Base-by-base conservation (phyloP, 1,140 invertebrate genomes). In the Polypedilum vanderplanki region DNA sequence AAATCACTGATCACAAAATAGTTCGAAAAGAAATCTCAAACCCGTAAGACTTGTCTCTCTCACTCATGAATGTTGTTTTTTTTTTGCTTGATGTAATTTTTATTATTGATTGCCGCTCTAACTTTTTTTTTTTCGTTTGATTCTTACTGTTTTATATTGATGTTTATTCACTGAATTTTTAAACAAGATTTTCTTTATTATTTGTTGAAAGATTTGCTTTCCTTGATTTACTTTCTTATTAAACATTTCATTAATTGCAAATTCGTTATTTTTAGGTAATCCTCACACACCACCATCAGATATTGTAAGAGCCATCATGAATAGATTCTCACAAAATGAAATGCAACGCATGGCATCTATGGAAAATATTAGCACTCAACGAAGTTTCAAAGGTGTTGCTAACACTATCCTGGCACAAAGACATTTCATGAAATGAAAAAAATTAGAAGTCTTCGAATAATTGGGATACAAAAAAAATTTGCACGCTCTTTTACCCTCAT, bases 271-370 rank as follows among this genome's bases (percentile, higher is more conserved):
- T 70, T 22, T 22, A 70, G 65, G 65, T 70, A 70, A 70, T 70
- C 65, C 65, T 18, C 65, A 70, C 18, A 9, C 9, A 20, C 17
- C 17, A 5, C 65, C 65, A 3, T 70, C 65, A 20, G 65, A 70
- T 70, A 70, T 70, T 18, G 65, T 70, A 5, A n/a, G 65, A 18
- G 65, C 65, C 4, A 70, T 70, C 17, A 70, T 70, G 17, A 22
- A 70, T 18, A n/a, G 65, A 70, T 70, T 70, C 20, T 70, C 65
- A 22, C 17, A 70, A 22, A 70, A 70, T 22, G 65, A 70, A 12
- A 70, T 70, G 9, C 65, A 70, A 8, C 65, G 65, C 10, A 70
- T 70, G 65, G 65, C 17, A 70, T 70, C 65, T 20, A 70, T 70
- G 18, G 65, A 70, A 70, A 70, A 22, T 22, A 20, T 70, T 8